Evolutionary conservation across 2,113 vertebrate genomes (phyloP).

Genomic region (Megaleporinus macrocephalus): DNA sequence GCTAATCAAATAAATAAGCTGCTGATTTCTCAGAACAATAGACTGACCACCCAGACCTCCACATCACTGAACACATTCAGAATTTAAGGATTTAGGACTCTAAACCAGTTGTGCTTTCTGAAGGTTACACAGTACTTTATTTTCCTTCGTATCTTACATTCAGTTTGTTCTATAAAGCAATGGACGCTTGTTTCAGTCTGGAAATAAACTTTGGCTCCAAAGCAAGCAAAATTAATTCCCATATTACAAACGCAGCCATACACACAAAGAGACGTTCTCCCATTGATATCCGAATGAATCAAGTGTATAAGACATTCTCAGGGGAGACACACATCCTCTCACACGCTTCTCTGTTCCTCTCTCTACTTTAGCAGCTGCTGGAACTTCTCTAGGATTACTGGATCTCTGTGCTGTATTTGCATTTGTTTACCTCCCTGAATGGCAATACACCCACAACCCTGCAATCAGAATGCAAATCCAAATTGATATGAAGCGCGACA

Average conservation of each 20-base stretch:
- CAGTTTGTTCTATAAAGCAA: too few relatives aligned
- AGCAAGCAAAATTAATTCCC: background rate
- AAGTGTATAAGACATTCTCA: background rate
- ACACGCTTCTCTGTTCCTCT: constrained; percentile 30
- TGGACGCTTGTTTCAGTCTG: too few relatives aligned
- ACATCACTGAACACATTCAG: too few relatives aligned
- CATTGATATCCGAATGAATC: background rate
- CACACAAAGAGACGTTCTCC: background rate
- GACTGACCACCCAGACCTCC: too few relatives aligned
- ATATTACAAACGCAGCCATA: background rate
- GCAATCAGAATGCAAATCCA: constrained; percentile 59
- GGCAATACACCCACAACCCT: constrained; percentile 19
- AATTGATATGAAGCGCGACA: constrained; percentile 40
- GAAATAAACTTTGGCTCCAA: background rate
- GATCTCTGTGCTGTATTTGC: constrained; percentile 42
- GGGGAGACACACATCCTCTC: background rate
- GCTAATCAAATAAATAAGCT: too few relatives aligned
- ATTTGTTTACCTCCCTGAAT: constrained; percentile 56
- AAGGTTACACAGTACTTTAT: too few relatives aligned
- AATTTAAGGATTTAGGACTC: too few relatives aligned
- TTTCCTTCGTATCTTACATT: too few relatives aligned
- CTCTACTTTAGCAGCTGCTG: constrained; percentile 27
- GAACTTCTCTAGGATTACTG: constrained; percentile 39
- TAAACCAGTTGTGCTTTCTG: too few relatives aligned
- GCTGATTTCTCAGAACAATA: too few relatives aligned